A percentile compares a stretch with the other conserved stretches of the same genome.
These are phyloP conservation scores for Desmophyllum pertusum DNA, from an alignment of 92 coral and sea anemone species.

Conservation along the genomic window DNA sequence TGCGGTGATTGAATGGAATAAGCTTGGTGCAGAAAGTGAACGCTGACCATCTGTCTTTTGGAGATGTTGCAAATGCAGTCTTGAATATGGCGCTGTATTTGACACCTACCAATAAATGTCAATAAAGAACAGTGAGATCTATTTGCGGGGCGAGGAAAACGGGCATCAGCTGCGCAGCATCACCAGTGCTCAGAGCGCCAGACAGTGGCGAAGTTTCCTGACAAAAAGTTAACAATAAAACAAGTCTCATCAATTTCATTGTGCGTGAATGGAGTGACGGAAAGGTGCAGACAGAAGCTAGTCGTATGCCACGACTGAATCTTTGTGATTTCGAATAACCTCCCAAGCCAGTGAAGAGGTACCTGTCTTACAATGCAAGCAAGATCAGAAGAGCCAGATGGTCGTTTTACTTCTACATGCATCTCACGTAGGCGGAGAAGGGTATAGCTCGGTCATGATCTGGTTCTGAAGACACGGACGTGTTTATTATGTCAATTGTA, in stretches of 20 bases:
- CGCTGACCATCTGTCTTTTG: conserved; percentile 43
- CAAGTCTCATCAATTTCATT: conserved; percentile 31
- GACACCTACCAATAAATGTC: neutral
- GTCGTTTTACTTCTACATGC: conserved; percentile 57
- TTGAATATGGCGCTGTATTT: conserved; percentile 22
- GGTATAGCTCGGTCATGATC: conserved; percentile 45
- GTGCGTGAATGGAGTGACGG: conserved; percentile 60
- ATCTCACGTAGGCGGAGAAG: conserved; percentile 44
- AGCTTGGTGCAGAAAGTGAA: conserved; percentile 54
- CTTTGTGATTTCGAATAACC: conserved; percentile 19
- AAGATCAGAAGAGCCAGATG: conserved; percentile 65
- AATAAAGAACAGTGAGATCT: neutral
- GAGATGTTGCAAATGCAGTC: conserved; percentile 18
- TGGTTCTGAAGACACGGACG: conserved; percentile 58
- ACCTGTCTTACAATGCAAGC: conserved; percentile 24
- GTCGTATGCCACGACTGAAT: conserved; percentile 34
- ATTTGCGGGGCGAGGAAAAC: neutral
- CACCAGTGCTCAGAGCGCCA: conserved; percentile 1
- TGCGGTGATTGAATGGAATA: conserved; percentile 61
- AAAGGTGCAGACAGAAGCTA: conserved; percentile 34
- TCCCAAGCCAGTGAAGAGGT: conserved; percentile 40
- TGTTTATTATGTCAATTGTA: conserved; percentile 36
- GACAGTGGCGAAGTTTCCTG: conserved; percentile 54
- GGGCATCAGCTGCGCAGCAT: neutral
- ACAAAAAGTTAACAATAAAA: conserved; percentile 34